Evolutionary conservation across 2,888 invertebrate species (phyloP).

Genomic region (Aspidiotus destructor): DNA sequence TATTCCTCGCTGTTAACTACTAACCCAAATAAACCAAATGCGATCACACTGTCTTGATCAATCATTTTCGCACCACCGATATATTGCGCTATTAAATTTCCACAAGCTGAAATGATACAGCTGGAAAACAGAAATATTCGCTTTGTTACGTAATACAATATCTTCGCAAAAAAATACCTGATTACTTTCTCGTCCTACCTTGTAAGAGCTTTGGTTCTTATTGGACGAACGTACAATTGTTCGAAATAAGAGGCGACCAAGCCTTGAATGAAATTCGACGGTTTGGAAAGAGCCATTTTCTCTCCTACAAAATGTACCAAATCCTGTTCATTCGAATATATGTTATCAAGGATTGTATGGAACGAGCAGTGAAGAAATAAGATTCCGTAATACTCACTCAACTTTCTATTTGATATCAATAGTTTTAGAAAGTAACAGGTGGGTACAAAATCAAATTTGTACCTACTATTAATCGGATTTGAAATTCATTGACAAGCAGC

Average conservation of each 20-base stretch:
- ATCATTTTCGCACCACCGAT: slow-evolving; percentile 55
- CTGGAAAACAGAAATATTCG: slow-evolving; percentile 43
- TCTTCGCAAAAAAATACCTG: not conserved
- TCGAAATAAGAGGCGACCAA: slow-evolving; percentile 61
- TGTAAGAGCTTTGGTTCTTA: slow-evolving; percentile 67
- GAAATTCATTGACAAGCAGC: no score
- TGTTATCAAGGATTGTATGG: no score
- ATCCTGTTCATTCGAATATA: no score
- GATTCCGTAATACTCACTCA: no score
- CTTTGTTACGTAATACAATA: not conserved
- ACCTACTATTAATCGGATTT: no score
- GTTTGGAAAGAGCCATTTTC: slow-evolving; percentile 59
- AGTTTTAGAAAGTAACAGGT: no score
- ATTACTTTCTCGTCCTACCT: slow-evolving; percentile 48
- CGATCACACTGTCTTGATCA: slow-evolving; percentile 56
- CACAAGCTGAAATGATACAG: slow-evolving; percentile 59
- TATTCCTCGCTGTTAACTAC: not conserved
- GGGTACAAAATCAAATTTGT: no score
- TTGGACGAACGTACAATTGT: slow-evolving; percentile 62
- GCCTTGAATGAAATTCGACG: slow-evolving; percentile 50
- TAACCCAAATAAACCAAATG: slow-evolving; percentile 69
- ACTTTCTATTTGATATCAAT: no score
- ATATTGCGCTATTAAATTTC: slow-evolving; percentile 62
- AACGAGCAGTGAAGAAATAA: no score
- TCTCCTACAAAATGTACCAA: no score